Evolutionary conservation across 2,797 vertebrate genomes (phyloP).

Genomic region (Galago senegalensis): DNA sequence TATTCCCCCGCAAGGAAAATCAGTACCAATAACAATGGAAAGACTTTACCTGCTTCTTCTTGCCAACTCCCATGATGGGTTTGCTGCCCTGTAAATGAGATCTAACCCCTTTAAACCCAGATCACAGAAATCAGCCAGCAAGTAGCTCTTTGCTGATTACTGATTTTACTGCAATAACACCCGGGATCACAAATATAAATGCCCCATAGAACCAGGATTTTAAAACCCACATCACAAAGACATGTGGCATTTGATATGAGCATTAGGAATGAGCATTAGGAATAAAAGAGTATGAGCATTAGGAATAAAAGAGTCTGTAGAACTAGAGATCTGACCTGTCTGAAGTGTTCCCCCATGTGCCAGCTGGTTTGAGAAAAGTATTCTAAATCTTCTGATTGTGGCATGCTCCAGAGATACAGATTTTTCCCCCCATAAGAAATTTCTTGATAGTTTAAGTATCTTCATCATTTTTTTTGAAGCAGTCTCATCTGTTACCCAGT

Average conservation of each 20-base stretch:
- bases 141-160: not conserved
- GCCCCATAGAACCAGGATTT: not conserved
- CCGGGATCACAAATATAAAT: not conserved
- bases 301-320: not conserved
- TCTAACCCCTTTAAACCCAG: conserved; percentile 1
- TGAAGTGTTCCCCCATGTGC: not conserved
- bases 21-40: not conserved
- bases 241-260: not conserved
- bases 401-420: not conserved
- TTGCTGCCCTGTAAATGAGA: not conserved
- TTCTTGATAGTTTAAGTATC: conserved; percentile 3
- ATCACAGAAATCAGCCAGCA: not conserved
- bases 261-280: not conserved
- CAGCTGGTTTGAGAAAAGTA: not conserved
- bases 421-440: not conserved
- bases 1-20: not conserved
- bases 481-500: no score
- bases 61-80: not conserved
- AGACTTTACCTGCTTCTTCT: not conserved
- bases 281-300: not conserved
- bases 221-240: not conserved
- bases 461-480: not conserved
- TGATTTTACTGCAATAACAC: not conserved
- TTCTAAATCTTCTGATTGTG: not conserved
- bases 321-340: not conserved